Conservation (phyloP, 1,140 invertebrate species). For the fruit fly (Drosophila melanogaster) region DNA sequence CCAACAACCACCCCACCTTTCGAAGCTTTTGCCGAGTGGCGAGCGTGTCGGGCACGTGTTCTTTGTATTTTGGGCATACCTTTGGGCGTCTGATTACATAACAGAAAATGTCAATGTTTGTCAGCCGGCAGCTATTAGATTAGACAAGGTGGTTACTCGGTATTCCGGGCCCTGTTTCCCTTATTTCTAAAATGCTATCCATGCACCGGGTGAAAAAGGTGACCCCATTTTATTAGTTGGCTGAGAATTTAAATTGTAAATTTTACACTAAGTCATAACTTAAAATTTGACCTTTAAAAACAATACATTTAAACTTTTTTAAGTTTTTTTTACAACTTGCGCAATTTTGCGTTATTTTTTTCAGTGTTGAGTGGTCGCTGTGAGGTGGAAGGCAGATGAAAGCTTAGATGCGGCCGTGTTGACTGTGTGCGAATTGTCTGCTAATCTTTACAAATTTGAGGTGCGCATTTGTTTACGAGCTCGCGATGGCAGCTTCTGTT, state of each 20-base stretch:
- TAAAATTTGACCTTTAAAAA: no score
- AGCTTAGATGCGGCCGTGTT: constrained; percentile 40
- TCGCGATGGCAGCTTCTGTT: constrained; percentile 7
- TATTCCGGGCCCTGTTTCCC: constrained; percentile 1
- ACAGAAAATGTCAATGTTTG: constrained; percentile 82
- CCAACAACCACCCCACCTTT: not conserved
- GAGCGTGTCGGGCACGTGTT: constrained; percentile 55
- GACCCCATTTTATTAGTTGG: no score
- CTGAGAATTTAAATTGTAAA: no score
- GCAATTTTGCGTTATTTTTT: not conserved
- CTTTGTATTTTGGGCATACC: constrained; percentile 60
- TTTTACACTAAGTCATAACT: no score
- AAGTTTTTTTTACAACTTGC: no score
- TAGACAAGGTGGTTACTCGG: constrained; percentile 59
- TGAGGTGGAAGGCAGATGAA: constrained; percentile 26
- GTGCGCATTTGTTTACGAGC: constrained; percentile 73
- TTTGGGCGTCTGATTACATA: constrained; percentile 77
- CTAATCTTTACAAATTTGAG: constrained; percentile 81
- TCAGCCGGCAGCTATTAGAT: constrained; percentile 78
- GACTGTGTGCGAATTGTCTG: constrained; percentile 78
- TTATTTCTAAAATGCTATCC: constrained; percentile 5
- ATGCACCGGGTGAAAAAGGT: not conserved
- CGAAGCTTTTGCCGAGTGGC: constrained; percentile 21
- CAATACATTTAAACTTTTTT: no score
- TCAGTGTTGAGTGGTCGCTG: constrained; percentile 10